Evolutionary conservation across 2,888 invertebrate species (phyloP), one percentile per base, ranked within the genome.

Genomic region (Dione juno): DNA sequence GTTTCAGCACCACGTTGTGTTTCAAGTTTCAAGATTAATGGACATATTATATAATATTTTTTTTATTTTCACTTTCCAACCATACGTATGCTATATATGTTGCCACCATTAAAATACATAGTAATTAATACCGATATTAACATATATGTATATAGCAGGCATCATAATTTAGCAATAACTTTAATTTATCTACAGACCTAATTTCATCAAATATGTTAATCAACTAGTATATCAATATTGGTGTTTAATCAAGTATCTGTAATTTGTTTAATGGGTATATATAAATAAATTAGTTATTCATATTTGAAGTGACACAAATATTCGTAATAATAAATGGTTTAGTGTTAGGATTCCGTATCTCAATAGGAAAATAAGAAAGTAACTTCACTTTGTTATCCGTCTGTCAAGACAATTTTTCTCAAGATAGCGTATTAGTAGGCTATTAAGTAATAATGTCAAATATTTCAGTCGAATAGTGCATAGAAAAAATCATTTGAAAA

Each of bases 151-250:
- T 37, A 57, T 57, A 57, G 37, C 54, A 10, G n/a, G 54, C 16
- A 57, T 57, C 35, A 57, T 37, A 37, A 57, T 37, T 37, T 37
- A 37, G 54, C 59, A 59, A 59, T 59, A 59, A 43, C 59, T 57
- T 57, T 43, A 59, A 59, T 59, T 59, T 59, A 59, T 59, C 41
- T 21, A 43, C 19, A 59, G 14, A 19, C 41, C 41, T 59, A 21
- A 59, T 59, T 41, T 41, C 40, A 59, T 59, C 41, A 59, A 41
- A 59, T 59, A 59, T 43, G 41, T 59, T 41, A 59, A 59, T 43
- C 43, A 59, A 59, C 21, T 59, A 59, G 21, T 41, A 59, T 59
- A 59, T 59, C 41, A 59, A 59, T 59, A 21, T 59, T 59, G 41
- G 41, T 11, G 14, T 59, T 41, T 59, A 59, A 59, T 59, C 41